Base-by-base conservation (phyloP, 2,797 vertebrate species). In the Phataginus tetradactyla region DNA sequence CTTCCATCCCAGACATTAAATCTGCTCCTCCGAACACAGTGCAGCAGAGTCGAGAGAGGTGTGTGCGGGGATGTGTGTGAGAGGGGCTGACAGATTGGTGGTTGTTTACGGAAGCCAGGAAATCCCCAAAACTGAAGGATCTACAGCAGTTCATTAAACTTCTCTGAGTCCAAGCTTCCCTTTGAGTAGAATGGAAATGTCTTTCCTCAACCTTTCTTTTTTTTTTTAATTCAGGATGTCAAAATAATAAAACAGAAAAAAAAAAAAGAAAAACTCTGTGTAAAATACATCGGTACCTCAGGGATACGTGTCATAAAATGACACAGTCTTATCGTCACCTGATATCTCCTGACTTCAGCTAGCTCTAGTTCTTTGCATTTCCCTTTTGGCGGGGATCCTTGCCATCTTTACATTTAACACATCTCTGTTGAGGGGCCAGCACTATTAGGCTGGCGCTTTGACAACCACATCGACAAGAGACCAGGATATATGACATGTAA, bases 391-490 rank as follows among this genome's bases (percentile, higher is more conserved):
- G 63, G 88, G 80, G 75, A 92, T 69, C 75, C 53, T 89, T 59
- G 85, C 86, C 75, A 21, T 90, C 96, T 96, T 93, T 84, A 80
- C 74, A 69, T 90, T 95, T 81, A 92, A 89, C 86, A 61, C 66
- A 29, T 91, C 77, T 85, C 94, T 74, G 66, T 61, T 83, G 92
- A 86, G 1, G 25, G 66, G 80, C 59, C 83, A 45, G 79, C 86
- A 59, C 86, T 94, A 74, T 96, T 92, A 94, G 90, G 55, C 55
- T n/a, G 27, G 57, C 63, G 57, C 79, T 95, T 85, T 97, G 96
- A 94, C 97, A 95, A 91, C 39, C 66, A 90, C 37, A 18, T 96
- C 4, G 45, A 91, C 95, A 94, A 90, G 69, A 94, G 89, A 95
- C 53, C 69, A 37, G 80, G 57, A 96, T 87, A 86, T 89, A 96